Base-by-base conservation (phyloP, 2,113 vertebrate genomes). In the Clinocottus analis region DNA sequence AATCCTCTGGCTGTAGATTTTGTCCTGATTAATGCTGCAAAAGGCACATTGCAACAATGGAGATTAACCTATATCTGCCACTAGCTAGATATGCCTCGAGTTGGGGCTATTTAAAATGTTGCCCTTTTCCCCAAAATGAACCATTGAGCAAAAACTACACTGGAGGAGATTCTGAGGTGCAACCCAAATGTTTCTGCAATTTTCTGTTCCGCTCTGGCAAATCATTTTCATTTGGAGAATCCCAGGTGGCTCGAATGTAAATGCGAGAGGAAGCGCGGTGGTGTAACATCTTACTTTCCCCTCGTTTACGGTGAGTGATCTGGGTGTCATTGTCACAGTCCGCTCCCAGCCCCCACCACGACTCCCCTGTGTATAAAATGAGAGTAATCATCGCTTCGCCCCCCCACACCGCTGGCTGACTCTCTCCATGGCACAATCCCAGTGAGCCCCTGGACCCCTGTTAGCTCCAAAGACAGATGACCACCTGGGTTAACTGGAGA, bases 401-500 rank as follows among this genome's bases (percentile, higher is more conserved):
- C 58, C 17, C 10, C 19, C 25, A 37, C 23, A 51, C 17, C 10
- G 19, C 10, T 5, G 13, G 31, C 31, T 13, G 29, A 58, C 75
- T n/a, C 64, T 68, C 66, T 75, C 2, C n/a, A 69, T 84, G 78
- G 75, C 87, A 80, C 39, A 16, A 87, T 87, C 75, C 75, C 31
- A 35, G 43, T 37, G 83, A 82, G 74, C 85, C 53, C 29, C 85
- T 47, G 58, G 84, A 85, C 85, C 84, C 79, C 82, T 79, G 80
- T 90, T 89, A 88, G 86, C 87, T 72, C 85, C 41, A 71, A 72
- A 85, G 92, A 91, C 85, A 85, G 90, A 94, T 87, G 87, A 93
- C 86, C 91, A 88, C 90, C 90, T 82, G 88, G 91, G 91, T 93
- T 94, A 92, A 93, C 85, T 83, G 86, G 92, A 93, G 91, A 86